Evolutionary conservation across 1,140 invertebrate genomes (phyloP).

Genomic region (Euglossa dilemma): DNA sequence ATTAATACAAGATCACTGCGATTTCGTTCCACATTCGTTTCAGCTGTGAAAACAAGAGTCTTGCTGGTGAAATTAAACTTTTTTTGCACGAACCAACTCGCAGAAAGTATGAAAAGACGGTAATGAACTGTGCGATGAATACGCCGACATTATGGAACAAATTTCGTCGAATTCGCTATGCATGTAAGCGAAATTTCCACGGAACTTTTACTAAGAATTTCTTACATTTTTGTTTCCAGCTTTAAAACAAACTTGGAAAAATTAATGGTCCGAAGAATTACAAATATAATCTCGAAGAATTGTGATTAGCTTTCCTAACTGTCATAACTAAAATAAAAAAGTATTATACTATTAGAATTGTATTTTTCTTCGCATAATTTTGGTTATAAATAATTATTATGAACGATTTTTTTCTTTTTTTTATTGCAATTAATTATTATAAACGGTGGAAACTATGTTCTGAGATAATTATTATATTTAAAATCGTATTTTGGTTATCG

Average conservation of each 20-base stretch:
- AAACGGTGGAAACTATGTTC: too few species aligned
- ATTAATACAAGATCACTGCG: background rate
- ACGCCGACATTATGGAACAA: conserved; percentile 24
- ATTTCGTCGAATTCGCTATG: conserved; percentile 27
- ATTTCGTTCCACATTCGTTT: conserved; percentile 5
- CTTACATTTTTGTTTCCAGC: background rate
- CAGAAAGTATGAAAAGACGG: conserved; percentile 37
- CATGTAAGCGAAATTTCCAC: background rate
- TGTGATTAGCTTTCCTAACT: too few species aligned
- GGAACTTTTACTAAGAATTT: background rate
- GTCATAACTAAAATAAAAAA: too few species aligned
- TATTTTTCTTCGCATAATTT: too few species aligned
- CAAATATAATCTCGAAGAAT: background rate
- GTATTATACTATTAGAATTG: too few species aligned
- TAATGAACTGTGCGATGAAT: conserved; percentile 42
- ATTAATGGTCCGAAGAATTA: background rate
- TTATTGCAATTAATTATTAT: too few species aligned
- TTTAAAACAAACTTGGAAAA: background rate
- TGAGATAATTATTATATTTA: too few species aligned
- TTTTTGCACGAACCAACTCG: background rate
- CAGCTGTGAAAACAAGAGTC: conserved; percentile 4
- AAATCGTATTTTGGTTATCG: too few species aligned
- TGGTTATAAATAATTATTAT: too few species aligned
- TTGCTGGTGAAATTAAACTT: conserved; percentile 19
- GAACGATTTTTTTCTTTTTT: too few species aligned